Base-by-base conservation (phyloP, 2,797 vertebrate species). In the Eremophila alpestris region DNA sequence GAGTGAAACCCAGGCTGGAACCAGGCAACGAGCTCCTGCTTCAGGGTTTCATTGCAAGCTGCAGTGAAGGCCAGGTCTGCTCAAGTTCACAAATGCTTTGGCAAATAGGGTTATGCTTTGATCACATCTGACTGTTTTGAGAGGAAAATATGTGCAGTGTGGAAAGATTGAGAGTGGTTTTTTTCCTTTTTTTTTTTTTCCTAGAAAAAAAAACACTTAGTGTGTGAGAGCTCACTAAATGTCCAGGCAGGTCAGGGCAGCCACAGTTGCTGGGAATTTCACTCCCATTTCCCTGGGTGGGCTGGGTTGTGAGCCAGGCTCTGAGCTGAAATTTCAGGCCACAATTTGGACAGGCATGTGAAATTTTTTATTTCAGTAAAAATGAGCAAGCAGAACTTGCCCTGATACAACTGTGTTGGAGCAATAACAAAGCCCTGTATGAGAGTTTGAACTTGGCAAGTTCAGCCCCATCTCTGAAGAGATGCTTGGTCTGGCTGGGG, bases 381-480 rank as follows among this genome's bases (percentile, higher is more conserved):
- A 74, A 60, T 1, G 2, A 90, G 10, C 26, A 73, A 92, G 56
- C 20, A 65, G 40, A 58, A 43, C 18, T 46, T 63, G 16, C 40
- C 30, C 54, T 77, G 49, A 32, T 9, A 70, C 13, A 59, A 12
- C 5, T 23, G 8, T 1, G 0, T 30, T 70, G 56, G 49, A 64
- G 18, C 1, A 0, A 4, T 64, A 70, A 40, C 3, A 2, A 81
- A 91, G 51, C 16, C 23, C 24, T 14, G 2, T 8, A 7, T 27
- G 24, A 81, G 20, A 10, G 3, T 32, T 64, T 86, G 62, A 58
- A 60, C 18, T 75, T 20, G 13, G 14, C 69, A 75, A 62, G 30
- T 38, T 86, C 36, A 70, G 45, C 26, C 16, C 5, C 15, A 5
- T 54, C 27, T 71, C 75, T 20, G 54, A 38, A 38, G 30, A 65